Base-by-base conservation (phyloP, 2,797 vertebrate species). In the Rhabdomys pumilio region DNA sequence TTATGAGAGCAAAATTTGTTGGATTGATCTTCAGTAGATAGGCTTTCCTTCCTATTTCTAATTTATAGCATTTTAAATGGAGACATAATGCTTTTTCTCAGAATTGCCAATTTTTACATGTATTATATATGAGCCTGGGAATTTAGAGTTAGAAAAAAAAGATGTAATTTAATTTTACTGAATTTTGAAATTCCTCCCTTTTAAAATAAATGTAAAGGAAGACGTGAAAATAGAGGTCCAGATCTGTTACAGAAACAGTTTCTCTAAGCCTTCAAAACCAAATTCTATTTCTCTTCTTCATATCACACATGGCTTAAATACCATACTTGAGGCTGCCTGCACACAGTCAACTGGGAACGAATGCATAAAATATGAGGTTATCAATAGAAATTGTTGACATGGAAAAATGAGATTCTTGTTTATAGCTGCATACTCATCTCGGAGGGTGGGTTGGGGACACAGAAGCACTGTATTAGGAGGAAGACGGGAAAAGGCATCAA, bases 361-460 rank as follows among this genome's bases (percentile, higher is more conserved):
- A 90, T 96, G 92, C 82, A 95, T 90, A 82, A 94, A 59, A 97
- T 92, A 75, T 79, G 83, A 97, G 81, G 75, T 92, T 91, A 96
- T 95, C 96, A 96, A 89, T 97, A 89, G 82, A 96, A 93, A 93
- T 93, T 82, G 87, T 97, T 95, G 96, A 97, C 91, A 87, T 94
- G 87, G 93, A 89, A 94, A 97, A 97, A 93, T 86, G 90, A 50
- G 57, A 67, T 86, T 94, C 92, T 80, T 96, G 91, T 96, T 97
- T 89, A 69, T 95, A 90, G 80, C 67, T 79, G 89, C 91, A 93
- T 59, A 69, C 91, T 90, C 92, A 50, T 94, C 83, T 90, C 69
- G 14, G 44, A 65, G 91, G 61, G 91, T 95, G 95, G 92, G 67
- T 26, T 95, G 84, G 91, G 93, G 94, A 97, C 95, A 97, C 86